Percentiles rank a stretch among this genome's conserved stretches.
These are phyloP conservation scores for Parthenolecanium corni DNA, from an alignment of 2,888 invertebrate species.

Conservation along the genomic window DNA sequence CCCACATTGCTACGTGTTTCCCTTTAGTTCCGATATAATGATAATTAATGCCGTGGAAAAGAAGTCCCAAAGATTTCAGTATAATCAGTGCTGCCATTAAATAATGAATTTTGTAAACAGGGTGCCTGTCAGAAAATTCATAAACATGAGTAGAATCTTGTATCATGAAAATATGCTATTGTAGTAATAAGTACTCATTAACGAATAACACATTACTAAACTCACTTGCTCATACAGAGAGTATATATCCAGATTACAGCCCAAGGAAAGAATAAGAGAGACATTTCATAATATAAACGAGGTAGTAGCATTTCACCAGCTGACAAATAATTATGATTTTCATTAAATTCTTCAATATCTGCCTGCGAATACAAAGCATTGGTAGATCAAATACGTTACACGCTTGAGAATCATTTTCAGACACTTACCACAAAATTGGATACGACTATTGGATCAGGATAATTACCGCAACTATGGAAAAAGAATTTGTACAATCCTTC, in stretches of 20 bases:
- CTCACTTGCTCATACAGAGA: conserved; percentile 61
- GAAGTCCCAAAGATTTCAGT: conserved; percentile 77
- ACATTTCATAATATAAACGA: conserved; percentile 81
- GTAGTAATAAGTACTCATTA: conserved; percentile 2
- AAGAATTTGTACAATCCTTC: conserved; percentile 90
- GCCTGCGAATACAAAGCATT: conserved; percentile 46
- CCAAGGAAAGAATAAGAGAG: conserved; percentile 75
- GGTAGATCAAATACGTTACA: neutral
- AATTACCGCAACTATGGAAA: conserved; percentile 84
- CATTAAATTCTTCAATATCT: conserved; percentile 75
- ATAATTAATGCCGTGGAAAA: conserved; percentile 90
- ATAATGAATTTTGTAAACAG: conserved; percentile 90
- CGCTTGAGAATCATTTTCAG: neutral
- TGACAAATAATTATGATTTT: conserved; percentile 69
- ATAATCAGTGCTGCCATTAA: conserved; percentile 90
- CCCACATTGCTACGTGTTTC: conserved; percentile 93
- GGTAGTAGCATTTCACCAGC: conserved; percentile 96
- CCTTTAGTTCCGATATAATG: conserved; percentile 89
- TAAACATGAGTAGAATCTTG: conserved; percentile 18
- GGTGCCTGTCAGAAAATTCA: conserved; percentile 44
- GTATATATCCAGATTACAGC: conserved; percentile 87
- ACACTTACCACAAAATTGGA: conserved; percentile 48
- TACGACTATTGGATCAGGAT: conserved; percentile 48
- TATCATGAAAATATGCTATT: conserved; percentile 17
- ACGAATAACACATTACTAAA: neutral